Conservation (phyloP, 2,888 invertebrate genomes). For the Drosophila borealis region DNA sequence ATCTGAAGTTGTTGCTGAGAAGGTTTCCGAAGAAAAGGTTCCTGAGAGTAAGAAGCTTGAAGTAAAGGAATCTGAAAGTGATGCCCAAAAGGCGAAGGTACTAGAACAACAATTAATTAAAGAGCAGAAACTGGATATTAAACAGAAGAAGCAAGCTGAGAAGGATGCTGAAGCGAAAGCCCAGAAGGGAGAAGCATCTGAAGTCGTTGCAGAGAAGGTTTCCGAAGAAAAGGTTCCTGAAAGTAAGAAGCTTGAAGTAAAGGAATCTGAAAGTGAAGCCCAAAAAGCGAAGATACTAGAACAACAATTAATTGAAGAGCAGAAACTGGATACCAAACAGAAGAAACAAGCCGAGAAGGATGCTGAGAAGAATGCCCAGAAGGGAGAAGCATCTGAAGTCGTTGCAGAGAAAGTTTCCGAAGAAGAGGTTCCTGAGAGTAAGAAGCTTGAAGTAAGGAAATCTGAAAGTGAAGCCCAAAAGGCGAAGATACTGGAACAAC, state of each 20-base stretch:
- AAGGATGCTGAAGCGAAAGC: background rate
- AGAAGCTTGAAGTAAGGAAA: background rate
- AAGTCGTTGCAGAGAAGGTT: conserved; percentile 2
- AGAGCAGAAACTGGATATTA: background rate
- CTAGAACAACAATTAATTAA: background rate
- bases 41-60: background rate
- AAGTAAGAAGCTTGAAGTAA: background rate
- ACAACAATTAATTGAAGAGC: background rate
- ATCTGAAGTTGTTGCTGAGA: conserved; percentile 8
- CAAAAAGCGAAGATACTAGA: background rate
- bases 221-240: background rate
- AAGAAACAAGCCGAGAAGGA: background rate
- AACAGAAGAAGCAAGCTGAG: background rate
- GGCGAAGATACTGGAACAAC: background rate
- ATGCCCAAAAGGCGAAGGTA: background rate
- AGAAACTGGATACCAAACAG: background rate
- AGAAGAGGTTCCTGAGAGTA: background rate
- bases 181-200: conserved; percentile 10
- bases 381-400: conserved; percentile 6
- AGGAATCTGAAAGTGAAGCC: background rate
- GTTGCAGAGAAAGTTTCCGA: conserved; percentile 14
- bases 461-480: background rate
- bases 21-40: background rate
- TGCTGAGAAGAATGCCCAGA: background rate
- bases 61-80: background rate